Percentiles rank a stretch among this genome's conserved stretches.
phyloP scores from a whole-genome alignment of 2,113 vertebrate genomes.

The Rhombomys opimus region DNA sequence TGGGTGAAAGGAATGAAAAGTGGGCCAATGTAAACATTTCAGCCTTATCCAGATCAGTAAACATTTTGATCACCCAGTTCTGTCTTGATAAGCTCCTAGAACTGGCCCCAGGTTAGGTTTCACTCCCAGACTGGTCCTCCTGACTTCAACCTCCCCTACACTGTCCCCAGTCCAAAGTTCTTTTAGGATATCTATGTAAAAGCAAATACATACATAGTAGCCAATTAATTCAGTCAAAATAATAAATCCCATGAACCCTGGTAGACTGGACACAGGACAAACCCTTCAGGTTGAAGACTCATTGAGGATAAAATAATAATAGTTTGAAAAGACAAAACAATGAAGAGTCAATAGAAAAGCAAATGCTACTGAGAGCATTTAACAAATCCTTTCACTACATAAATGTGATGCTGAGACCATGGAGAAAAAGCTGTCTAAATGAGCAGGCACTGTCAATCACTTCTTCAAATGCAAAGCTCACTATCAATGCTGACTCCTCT shows the following conservation, averaged over 20 bases:
- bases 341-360: slow-evolving; percentile 8
- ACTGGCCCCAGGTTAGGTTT: not conserved
- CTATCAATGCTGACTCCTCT: not conserved
- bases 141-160: not conserved
- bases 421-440: slow-evolving; percentile 1
- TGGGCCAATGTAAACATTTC: slow-evolving; percentile 23
- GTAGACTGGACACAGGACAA: not conserved
- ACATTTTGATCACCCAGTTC: slow-evolving; percentile 48
- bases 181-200: not conserved
- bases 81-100: slow-evolving; percentile 46
- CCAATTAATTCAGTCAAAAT: slow-evolving; percentile 12
- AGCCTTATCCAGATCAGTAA: slow-evolving; percentile 57
- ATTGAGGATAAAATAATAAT: not conserved
- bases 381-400: not conserved
- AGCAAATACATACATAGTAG: not conserved
- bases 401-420: not conserved
- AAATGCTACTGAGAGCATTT: not conserved
- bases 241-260: not conserved
- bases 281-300: slow-evolving; percentile 32
- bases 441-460: not conserved
- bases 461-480: slow-evolving; percentile 38
- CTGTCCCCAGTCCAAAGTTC: not conserved
- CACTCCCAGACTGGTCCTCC: not conserved
- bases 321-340: not conserved
- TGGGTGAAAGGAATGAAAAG: not conserved